A percentile compares a stretch with the other conserved stretches of the same genome.
phyloP scores from a whole-genome alignment of 2,113 vertebrate species.

The Sprattus sprattus region DNA sequence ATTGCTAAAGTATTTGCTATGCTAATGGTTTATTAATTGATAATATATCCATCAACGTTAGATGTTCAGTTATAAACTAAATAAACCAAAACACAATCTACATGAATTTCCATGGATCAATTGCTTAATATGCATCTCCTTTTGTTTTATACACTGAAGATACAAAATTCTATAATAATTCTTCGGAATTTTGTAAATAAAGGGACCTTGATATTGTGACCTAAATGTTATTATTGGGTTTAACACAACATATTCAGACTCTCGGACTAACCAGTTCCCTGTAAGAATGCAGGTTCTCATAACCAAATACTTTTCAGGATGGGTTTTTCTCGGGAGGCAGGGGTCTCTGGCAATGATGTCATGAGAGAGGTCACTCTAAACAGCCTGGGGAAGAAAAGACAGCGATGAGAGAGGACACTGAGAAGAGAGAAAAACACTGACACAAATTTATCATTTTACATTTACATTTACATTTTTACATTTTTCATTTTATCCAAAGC shows the following conservation, averaged over 20 bases:
- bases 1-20: too few species aligned
- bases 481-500: too few species aligned
- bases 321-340: constrained; percentile 47
- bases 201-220: background rate
- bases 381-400: constrained; percentile 49
- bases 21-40: background rate
- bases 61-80: background rate
- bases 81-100: too few species aligned
- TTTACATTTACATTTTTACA: too few species aligned
- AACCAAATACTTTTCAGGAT: constrained; percentile 63
- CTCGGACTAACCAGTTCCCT: constrained; percentile 56
- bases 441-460: too few species aligned
- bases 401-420: constrained; percentile 34
- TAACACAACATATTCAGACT: background rate
- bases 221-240: background rate
- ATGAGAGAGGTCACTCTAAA: constrained; percentile 38
- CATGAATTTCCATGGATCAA: too few species aligned
- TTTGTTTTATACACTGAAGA: too few species aligned
- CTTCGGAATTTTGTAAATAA: too few species aligned
- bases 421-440: constrained; percentile 31
- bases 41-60: background rate
- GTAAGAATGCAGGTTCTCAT: constrained; percentile 66
- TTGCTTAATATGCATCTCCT: background rate
- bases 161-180: too few species aligned
- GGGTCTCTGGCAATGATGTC: background rate